These are phyloP conservation scores for Leptosomus discolor DNA, from an alignment of 2,113 vertebrate genomes.

Conservation along the genomic window DNA sequence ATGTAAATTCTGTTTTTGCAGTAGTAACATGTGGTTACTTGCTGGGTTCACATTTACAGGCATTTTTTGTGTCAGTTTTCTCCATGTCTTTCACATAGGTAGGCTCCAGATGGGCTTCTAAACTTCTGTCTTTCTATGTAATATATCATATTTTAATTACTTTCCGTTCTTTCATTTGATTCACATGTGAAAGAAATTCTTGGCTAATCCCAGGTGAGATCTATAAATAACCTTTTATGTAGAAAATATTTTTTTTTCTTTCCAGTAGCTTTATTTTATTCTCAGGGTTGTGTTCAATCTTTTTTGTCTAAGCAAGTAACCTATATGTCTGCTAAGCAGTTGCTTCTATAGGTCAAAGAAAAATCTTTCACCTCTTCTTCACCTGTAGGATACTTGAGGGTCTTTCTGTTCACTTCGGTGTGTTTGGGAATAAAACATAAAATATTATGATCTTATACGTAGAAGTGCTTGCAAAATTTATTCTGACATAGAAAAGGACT, in stretches of 20 bases:
- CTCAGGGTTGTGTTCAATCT: background rate
- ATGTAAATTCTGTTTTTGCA: background rate
- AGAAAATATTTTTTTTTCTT: background rate
- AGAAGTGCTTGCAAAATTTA: background rate
- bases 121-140: background rate
- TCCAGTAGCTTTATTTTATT: background rate
- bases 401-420: background rate
- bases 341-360: background rate
- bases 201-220: slow-evolving; percentile 2
- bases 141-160: slow-evolving; percentile 42
- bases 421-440: background rate
- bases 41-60: background rate
- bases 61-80: slow-evolving; percentile 1
- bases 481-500: background rate
- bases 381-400: background rate
- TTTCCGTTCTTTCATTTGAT: background rate
- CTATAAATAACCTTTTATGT: background rate
- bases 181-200: slow-evolving; percentile 17
- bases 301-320: background rate
- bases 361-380: background rate
- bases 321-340: background rate
- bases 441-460: background rate
- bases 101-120: slow-evolving; percentile 19
- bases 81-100: background rate
- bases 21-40: slow-evolving; percentile 18